Conservation (phyloP, 2,797 vertebrate genomes). For the Alosa sapidissima region DNA sequence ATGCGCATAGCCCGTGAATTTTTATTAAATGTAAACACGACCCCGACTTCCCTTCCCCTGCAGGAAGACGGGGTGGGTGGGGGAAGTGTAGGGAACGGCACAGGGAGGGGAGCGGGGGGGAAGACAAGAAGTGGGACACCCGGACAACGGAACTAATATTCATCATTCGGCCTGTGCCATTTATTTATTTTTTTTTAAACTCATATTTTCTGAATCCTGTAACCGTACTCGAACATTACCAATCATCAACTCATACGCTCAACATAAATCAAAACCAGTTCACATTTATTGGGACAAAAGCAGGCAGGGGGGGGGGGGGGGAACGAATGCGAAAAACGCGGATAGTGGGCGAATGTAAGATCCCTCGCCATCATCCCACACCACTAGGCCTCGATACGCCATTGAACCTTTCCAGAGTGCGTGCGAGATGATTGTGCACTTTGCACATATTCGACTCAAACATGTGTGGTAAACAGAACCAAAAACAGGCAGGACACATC, state of each 20-base stretch:
- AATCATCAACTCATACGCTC: neutral
- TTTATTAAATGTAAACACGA: constrained; percentile 1
- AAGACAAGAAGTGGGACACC: constrained; percentile 14
- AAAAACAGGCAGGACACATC: neutral
- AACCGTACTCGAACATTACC: neutral
- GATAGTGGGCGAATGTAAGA: constrained; percentile 3
- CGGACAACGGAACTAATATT: constrained; percentile 15
- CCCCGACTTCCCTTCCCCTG: neutral
- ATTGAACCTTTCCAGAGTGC: neutral
- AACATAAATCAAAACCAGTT: neutral
- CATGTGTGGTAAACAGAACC: neutral
- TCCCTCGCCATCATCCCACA: neutral
- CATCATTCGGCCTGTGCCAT: neutral
- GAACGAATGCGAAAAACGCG: neutral
- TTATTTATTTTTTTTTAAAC: neutral
- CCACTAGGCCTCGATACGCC: constrained; percentile 3
- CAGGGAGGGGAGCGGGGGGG: neutral
- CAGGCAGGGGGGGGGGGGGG: no score
- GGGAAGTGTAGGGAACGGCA: neutral
- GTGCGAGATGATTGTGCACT: neutral
- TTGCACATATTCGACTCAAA: neutral
- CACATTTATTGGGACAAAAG: neutral
- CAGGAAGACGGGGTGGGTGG: neutral
- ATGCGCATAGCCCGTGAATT: neutral
- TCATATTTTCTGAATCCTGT: neutral